Percentiles rank a stretch among this genome's conserved stretches.
Conservation (phyloP, 1,140 invertebrate genomes). For the Drosophila virilis region DNA sequence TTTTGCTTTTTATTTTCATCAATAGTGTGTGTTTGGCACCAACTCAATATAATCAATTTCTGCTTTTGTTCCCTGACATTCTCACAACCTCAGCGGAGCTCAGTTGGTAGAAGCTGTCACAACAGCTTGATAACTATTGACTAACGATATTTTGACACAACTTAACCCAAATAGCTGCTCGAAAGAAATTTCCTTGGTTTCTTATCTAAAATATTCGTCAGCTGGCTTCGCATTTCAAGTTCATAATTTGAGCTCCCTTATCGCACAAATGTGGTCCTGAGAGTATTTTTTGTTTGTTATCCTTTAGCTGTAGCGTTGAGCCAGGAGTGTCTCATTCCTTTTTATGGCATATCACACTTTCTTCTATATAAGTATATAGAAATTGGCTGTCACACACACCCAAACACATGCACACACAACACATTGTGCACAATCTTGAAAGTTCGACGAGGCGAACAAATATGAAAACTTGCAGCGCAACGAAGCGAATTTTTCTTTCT, state of each 20-base stretch:
- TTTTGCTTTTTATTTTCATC: too few species aligned
- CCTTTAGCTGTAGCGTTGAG: conserved; percentile 42
- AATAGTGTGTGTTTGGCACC: background rate
- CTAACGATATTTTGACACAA: background rate
- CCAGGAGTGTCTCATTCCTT: conserved; percentile 69
- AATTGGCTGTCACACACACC: conserved; percentile 61
- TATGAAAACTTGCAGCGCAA: conserved; percentile 69
- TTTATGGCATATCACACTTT: conserved; percentile 59
- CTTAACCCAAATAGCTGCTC: conserved; percentile 18
- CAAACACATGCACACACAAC: conserved; percentile 12
- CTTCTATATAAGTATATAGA: conserved; percentile 39
- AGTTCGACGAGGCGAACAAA: conserved; percentile 71
- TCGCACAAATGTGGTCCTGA: conserved; percentile 30
- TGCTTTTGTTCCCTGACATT: background rate
- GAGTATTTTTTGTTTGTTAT: conserved; percentile 12
- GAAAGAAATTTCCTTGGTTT: conserved; percentile 10
- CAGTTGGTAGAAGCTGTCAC: background rate
- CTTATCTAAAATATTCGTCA: conserved; percentile 29
- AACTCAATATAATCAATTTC: background rate
- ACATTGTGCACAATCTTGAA: conserved; percentile 37
- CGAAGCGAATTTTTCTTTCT: conserved; percentile 59
- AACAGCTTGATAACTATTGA: conserved; percentile 12
- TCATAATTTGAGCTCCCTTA: conserved; percentile 47
- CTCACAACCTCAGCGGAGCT: background rate
- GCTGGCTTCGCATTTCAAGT: conserved; percentile 44